Evolutionary conservation across 2,888 invertebrate species (phyloP).

Genomic region (Cybosia mesomella): DNA sequence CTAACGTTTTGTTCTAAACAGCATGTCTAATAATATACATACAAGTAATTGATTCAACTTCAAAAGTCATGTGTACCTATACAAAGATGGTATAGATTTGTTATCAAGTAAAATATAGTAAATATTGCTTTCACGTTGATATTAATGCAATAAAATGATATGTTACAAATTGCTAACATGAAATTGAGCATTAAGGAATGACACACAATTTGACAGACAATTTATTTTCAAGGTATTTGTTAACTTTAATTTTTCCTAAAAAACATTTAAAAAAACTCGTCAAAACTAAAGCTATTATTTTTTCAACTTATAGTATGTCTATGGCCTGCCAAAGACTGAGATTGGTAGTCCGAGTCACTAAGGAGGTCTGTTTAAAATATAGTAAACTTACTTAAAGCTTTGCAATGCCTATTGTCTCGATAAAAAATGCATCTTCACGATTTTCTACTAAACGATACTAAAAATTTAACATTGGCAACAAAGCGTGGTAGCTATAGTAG

Average conservation of each 20-base stretch:
- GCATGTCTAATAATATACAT: no score
- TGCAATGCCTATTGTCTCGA: constrained; percentile 59
- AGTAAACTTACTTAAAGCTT: constrained; percentile 55
- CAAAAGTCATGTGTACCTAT: not conserved
- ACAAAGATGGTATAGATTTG: not conserved
- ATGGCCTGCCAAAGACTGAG: constrained; percentile 12
- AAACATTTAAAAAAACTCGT: not conserved
- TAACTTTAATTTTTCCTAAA: not conserved
- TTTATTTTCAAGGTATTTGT: not conserved
- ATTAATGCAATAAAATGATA: constrained; percentile 32
- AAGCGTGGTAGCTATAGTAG: constrained; percentile 65
- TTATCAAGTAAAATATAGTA: constrained; percentile 2
- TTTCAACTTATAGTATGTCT: constrained; percentile 6
- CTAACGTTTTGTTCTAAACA: no score
- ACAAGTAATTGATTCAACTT: not conserved
- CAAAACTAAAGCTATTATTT: constrained; percentile 2
- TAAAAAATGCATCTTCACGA: constrained; percentile 50
- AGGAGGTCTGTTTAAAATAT: constrained; percentile 18
- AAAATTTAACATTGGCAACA: constrained; percentile 72
- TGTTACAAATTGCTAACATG: constrained; percentile 42
- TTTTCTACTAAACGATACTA: constrained; percentile 55
- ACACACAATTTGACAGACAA: constrained; percentile 16
- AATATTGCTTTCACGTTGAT: constrained; percentile 18
- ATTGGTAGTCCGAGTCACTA: constrained; percentile 9
- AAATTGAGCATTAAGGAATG: constrained; percentile 67